Percentiles rank a stretch among this genome's conserved stretches.
Conservation (phyloP, 37 sponge, comb jelly and placozoan genomes). For the Beroe forskalii region DNA sequence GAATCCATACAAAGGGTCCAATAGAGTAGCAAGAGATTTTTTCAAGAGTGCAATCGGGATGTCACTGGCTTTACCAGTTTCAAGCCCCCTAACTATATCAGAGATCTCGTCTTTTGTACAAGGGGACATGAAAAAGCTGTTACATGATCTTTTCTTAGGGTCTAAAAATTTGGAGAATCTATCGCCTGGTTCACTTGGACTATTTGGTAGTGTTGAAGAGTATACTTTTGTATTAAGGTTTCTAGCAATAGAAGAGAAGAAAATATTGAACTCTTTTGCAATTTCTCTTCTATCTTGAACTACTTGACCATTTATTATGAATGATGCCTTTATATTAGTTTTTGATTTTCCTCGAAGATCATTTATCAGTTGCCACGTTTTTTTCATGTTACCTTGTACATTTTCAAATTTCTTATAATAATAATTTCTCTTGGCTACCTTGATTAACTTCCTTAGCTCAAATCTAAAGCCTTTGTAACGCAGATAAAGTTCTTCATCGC, state of each 20-base stretch:
- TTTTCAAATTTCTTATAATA: no score
- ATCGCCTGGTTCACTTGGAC: background rate
- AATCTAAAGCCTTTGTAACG: background rate
- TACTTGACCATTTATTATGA: background rate
- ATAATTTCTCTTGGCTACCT: background rate
- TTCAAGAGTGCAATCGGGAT: no score
- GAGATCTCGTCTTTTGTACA: no score
- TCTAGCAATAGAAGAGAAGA: background rate
- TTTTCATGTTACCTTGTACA: no score
- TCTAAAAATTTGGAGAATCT: no score
- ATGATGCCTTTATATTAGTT: no score
- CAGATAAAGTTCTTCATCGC: background rate
- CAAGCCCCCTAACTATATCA: background rate
- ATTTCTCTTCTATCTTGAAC: background rate
- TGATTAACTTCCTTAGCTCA: background rate
- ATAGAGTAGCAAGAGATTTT: no score
- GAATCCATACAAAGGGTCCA: no score
- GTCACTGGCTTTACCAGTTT: no score
- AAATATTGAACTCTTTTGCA: background rate
- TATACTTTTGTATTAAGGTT: background rate
- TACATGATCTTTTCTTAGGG: no score
- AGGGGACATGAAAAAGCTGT: no score
- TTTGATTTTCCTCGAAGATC: background rate
- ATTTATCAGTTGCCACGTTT: background rate
- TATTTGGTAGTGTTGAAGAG: background rate